These are phyloP conservation scores for Danio rerio DNA, from an alignment of 2,113 vertebrate species.

Conservation along the genomic window GRCz12tu NC_133182.1:26367501-26368000, in stretches of 20 bases:
- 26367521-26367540: constrained; percentile 73
- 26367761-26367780: constrained; percentile 75
- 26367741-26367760: constrained; percentile 77
- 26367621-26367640: constrained; percentile 78
- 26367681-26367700: background rate
- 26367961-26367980: background rate
- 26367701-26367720: background rate
- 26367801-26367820: constrained; percentile 77
- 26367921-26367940: too few species aligned
- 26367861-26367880: constrained; percentile 72
- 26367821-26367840: constrained; percentile 73
- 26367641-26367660: constrained; percentile 81
- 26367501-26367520: constrained; percentile 73
- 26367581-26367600: constrained; percentile 73
- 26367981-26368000: constrained; percentile 73
- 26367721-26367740: constrained; percentile 11
- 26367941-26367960: too few species aligned
- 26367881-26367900: constrained; percentile 76
- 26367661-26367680: background rate
- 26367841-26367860: constrained; percentile 75
- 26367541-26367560: constrained; percentile 73
- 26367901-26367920: background rate
- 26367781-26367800: constrained; percentile 77
- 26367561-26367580: constrained; percentile 81
- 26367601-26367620: constrained; percentile 74